These are phyloP conservation scores for Oxyscelio sp. DNA, from an alignment of 2,888 invertebrate species.

Conservation along the genomic window DNA sequence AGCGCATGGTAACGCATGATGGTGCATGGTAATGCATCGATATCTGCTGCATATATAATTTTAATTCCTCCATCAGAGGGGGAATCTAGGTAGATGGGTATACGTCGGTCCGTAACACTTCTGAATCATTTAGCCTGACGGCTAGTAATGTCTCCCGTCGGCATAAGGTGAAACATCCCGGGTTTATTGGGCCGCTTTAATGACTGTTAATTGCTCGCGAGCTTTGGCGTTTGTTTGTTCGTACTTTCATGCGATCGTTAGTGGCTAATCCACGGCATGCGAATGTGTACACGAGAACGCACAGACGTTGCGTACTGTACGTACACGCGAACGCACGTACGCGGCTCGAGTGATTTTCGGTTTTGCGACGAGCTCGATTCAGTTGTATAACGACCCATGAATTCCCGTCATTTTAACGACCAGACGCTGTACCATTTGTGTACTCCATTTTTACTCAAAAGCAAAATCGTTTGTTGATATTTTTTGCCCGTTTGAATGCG, in stretches of 20 bases:
- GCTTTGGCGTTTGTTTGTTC: constrained; percentile 66
- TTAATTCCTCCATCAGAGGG: too few species aligned
- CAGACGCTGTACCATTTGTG: constrained; percentile 12
- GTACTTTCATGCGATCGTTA: constrained; percentile 69
- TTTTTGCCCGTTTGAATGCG: constrained; percentile 28
- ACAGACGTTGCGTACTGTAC: constrained; percentile 27
- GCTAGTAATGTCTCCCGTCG: too few species aligned
- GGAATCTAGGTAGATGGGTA: too few species aligned
- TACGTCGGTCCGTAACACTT: too few species aligned
- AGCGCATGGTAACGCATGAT: too few species aligned
- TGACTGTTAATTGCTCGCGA: constrained; percentile 69
- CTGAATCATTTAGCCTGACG: too few species aligned
- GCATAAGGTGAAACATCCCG: too few species aligned
- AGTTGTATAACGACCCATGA: constrained; percentile 68
- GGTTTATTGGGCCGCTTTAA: constrained; percentile 68
- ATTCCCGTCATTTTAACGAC: constrained; percentile 66
- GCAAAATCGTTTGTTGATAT: constrained; percentile 39
- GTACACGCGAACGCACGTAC: constrained; percentile 19
- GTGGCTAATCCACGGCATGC: constrained; percentile 41
- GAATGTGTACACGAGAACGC: constrained; percentile 38
- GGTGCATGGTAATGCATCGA: too few species aligned
- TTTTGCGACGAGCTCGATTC: constrained; percentile 71
- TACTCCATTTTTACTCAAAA: constrained; percentile 55
- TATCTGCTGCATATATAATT: too few species aligned
- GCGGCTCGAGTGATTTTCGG: constrained; percentile 73